Evolutionary conservation across 1,140 invertebrate genomes (phyloP).

Genomic region (Argopecten irradians): DNA sequence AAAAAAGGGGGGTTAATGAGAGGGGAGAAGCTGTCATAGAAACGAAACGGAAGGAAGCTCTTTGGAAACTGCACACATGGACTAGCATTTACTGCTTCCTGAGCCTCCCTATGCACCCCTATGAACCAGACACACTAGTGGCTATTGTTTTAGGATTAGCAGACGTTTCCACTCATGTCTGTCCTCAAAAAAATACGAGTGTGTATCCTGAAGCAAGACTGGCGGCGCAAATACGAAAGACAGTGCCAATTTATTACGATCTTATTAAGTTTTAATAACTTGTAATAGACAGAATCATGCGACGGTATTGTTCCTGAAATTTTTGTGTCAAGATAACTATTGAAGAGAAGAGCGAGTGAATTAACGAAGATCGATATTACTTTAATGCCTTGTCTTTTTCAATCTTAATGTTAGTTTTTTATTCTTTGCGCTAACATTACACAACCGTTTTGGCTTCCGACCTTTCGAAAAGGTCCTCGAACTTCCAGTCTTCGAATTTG

Average conservation of each 20-base stretch:
- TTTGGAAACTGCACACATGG: conserved; percentile 20
- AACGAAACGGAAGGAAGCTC: background rate
- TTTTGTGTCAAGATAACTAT: background rate
- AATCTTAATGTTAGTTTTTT: background rate
- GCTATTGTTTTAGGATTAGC: background rate
- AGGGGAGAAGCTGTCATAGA: background rate
- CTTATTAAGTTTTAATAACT: conserved; percentile 19
- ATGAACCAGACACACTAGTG: background rate
- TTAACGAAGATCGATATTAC: background rate
- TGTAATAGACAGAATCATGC: background rate
- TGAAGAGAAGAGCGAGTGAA: background rate
- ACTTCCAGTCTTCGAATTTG: background rate
- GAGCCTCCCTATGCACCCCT: background rate
- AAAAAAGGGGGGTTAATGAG: background rate
- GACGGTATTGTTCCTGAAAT: background rate
- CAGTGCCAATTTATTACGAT: conserved; percentile 16
- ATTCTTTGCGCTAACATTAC: conserved; percentile 12
- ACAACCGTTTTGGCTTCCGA: background rate
- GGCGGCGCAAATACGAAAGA: background rate
- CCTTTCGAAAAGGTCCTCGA: background rate
- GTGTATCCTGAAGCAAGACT: background rate
- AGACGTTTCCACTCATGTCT: background rate
- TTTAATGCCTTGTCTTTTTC: background rate
- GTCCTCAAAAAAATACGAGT: background rate
- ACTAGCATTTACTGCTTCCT: background rate